Percentiles rank a stretch among this genome's conserved stretches.
These are phyloP conservation scores for Melipona quadrifasciata DNA, from an alignment of 1,140 invertebrate species.

Conservation along the genomic window DNA sequence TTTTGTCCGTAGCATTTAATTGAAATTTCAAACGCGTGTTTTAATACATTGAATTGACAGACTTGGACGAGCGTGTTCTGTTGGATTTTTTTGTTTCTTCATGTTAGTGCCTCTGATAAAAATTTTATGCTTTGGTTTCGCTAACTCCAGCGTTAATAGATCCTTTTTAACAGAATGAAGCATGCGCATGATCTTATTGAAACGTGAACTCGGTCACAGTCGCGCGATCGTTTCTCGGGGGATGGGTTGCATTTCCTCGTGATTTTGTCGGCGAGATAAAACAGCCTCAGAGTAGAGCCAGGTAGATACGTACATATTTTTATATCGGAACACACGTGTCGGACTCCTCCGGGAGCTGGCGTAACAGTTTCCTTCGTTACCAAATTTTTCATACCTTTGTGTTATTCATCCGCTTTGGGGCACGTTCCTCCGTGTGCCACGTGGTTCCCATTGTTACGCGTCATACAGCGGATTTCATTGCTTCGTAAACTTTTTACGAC, in stretches of 20 bases:
- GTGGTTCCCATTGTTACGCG: not conserved
- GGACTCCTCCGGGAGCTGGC: not conserved
- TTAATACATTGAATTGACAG: too few relatives aligned
- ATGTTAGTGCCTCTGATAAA: too few relatives aligned
- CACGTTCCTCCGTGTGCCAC: not conserved
- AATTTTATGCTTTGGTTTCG: too few relatives aligned
- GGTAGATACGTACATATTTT: not conserved
- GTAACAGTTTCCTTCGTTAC: slow-evolving; percentile 22
- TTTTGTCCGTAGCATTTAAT: too few relatives aligned
- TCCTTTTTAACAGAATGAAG: not conserved
- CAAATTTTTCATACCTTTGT: slow-evolving; percentile 3
- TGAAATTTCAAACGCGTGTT: too few relatives aligned
- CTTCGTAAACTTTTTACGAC: slow-evolving; percentile 19
- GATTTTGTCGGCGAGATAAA: not conserved
- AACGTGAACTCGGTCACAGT: not conserved
- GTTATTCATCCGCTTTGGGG: slow-evolving; percentile 2
- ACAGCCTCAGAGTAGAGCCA: too few relatives aligned
- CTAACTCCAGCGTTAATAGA: not conserved
- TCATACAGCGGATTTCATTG: slow-evolving; percentile 6
- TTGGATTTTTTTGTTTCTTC: too few relatives aligned
- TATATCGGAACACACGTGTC: not conserved
- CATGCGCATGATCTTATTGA: not conserved
- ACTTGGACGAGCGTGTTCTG: too few relatives aligned
- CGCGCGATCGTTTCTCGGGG: too few relatives aligned
- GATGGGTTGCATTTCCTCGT: too few relatives aligned